phyloP scores from a whole-genome alignment of 2,113 vertebrate species.

The Oreochromis spilurus region DNA sequence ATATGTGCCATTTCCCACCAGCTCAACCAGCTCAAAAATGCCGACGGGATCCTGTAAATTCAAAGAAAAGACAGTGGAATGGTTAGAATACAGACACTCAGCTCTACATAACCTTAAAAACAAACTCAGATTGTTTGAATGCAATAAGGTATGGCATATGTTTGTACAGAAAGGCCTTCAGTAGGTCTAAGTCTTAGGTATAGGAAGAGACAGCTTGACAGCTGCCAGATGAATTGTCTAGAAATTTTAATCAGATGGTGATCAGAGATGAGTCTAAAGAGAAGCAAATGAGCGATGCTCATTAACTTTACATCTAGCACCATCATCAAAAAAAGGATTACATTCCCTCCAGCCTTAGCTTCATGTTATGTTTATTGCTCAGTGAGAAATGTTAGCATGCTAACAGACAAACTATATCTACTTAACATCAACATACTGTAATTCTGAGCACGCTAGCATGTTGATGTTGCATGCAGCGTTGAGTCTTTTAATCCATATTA shows the following conservation, averaged over 20 bases:
- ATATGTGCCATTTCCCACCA: conserved; percentile 95
- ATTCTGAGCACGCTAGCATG: background rate
- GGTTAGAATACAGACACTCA: background rate
- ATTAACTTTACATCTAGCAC: background rate
- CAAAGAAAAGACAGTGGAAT: background rate
- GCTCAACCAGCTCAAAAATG: conserved; percentile 95
- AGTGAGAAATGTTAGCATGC: background rate
- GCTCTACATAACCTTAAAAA: background rate
- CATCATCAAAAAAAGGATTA: background rate
- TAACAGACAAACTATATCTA: background rate
- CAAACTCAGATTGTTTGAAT: background rate
- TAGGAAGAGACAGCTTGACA: background rate
- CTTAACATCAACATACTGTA: background rate
- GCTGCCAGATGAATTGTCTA: background rate
- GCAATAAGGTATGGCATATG: background rate
- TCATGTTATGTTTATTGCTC: background rate
- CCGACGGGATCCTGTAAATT: conserved; percentile 87
- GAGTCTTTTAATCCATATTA: background rate
- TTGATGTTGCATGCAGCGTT: background rate
- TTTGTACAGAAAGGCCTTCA: background rate
- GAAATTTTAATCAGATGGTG: background rate
- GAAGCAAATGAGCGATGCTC: background rate
- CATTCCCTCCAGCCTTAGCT: background rate
- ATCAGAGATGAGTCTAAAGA: background rate
- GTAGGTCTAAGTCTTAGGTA: background rate